A percentile compares a stretch with the other conserved stretches of the same genome.
These are phyloP conservation scores for Globia sparganii DNA, from an alignment of 2,888 invertebrate genomes.

Conservation along the genomic window DNA sequence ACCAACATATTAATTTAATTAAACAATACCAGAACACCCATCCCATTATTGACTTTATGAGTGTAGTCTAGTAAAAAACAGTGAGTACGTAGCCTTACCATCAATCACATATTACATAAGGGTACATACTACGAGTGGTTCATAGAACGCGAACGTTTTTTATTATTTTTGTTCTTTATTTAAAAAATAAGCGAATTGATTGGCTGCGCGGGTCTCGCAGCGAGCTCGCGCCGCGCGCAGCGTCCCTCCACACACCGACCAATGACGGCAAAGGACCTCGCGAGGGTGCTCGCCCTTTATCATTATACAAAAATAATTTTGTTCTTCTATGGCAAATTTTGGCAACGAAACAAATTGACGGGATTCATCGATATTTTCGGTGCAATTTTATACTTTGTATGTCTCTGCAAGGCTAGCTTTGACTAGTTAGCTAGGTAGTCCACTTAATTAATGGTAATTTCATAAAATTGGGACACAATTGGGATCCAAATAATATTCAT, in stretches of 20 bases:
- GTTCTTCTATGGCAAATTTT: slow-evolving; percentile 60
- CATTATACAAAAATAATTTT: slow-evolving; percentile 69
- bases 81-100: slow-evolving; percentile 28
- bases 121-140: slow-evolving; percentile 70
- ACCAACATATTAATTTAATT: neutral
- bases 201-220: slow-evolving; percentile 83
- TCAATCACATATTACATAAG: slow-evolving; percentile 75
- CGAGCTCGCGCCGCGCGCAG: slow-evolving; percentile 76
- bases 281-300: slow-evolving; percentile 87
- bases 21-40: neutral
- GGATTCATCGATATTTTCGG: slow-evolving; percentile 46
- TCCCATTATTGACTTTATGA: neutral
- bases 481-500: neutral
- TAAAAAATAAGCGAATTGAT: slow-evolving; percentile 90
- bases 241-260: slow-evolving; percentile 78
- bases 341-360: slow-evolving; percentile 57
- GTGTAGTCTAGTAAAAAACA: neutral
- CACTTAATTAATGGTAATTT: neutral
- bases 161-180: slow-evolving; percentile 88
- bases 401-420: neutral
- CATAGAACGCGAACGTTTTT: slow-evolving; percentile 82
- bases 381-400: slow-evolving; percentile 30
- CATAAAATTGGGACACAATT: neutral
- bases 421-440: neutral
- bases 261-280: slow-evolving; percentile 75